Evolutionary conservation across 2,113 vertebrate genomes (phyloP), one percentile per base, ranked within the genome.

Genomic region (Pyxicephalus adspersus): DNA sequence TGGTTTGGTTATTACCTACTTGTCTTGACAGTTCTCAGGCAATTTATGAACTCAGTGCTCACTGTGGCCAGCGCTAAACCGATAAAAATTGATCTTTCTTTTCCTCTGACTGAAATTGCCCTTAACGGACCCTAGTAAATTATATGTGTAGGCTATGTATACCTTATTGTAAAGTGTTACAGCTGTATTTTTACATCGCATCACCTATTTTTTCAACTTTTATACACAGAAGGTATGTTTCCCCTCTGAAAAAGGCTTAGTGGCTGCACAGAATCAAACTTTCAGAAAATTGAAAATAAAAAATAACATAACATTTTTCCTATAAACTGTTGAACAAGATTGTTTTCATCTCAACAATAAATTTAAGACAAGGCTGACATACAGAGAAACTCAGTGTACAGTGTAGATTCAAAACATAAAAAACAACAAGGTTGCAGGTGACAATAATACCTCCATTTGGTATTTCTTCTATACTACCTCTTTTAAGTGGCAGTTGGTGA

Each of bases 1-100:
- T 74, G 54, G 71, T 58, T 55, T 58, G 57, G 54, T 74, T 74
- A 73, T 73, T 73, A 60, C 71, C 29, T 38, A 58, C 28, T 74
- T 19, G 18, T 31, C n/a, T 31, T 5, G 71, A 23, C 31, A 58
- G 20, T 58, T 74, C n/a, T 22, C 57, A 38, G 54, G 31, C 51
- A 74, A 60, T 74, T 74, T 74, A 74, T 74, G 25, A 55, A 22
- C n/a, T 28, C 25, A 9, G 28, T 73, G 54, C 3, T 55, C 29
- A 73, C 31, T 74, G 29, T 74, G 54, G 71, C 51, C 71, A 74
- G 29, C 6, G 28, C 71, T 74, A 74, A 74, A 38, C 25, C 54
- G 28, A 58, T 58, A 74, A 74, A 74, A 74, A 74, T 60, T 74
- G 55, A 74, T 58, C 71, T 60, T 60, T 60, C 15, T 31, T 31